phyloP scores from a whole-genome alignment of 2,797 vertebrate species.

The Cyclura pinguis region DNA sequence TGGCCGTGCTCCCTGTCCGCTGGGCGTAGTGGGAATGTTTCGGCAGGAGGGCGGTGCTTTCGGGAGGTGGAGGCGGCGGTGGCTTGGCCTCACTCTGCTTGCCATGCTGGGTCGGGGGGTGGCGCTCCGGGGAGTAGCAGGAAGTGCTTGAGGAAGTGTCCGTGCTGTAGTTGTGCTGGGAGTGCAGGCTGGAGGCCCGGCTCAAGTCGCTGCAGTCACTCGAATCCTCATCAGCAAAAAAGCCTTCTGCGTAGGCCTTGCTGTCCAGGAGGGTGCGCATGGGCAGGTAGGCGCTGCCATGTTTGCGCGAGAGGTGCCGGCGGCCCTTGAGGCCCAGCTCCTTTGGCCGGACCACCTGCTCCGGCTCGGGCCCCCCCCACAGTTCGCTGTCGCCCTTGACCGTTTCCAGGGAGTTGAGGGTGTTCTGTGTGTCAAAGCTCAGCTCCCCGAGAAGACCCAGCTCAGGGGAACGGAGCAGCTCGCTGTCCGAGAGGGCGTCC shows the following conservation, averaged over 20 bases:
- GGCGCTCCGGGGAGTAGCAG: slow-evolving; percentile 89
- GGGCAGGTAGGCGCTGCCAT: slow-evolving; percentile 84
- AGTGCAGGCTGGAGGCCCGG: slow-evolving; percentile 88
- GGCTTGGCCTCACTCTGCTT: slow-evolving; percentile 67
- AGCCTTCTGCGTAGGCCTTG: slow-evolving; percentile 87
- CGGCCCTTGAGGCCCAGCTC: slow-evolving; percentile 88
- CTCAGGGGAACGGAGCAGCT: slow-evolving; percentile 82
- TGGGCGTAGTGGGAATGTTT: slow-evolving; percentile 85
- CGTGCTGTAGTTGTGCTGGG: slow-evolving; percentile 88
- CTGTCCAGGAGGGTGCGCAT: slow-evolving; percentile 85
- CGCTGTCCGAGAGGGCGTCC: slow-evolving; percentile 87
- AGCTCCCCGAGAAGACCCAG: slow-evolving; percentile 39
- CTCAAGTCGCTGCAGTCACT: slow-evolving; percentile 88
- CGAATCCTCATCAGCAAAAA: slow-evolving; percentile 89
- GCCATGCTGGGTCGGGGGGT: background rate
- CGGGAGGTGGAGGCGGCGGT: slow-evolving; percentile 60
- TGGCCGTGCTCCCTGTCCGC: slow-evolving; percentile 89
- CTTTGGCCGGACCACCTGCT: slow-evolving; percentile 91
- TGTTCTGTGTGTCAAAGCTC: slow-evolving; percentile 56
- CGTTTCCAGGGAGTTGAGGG: slow-evolving; percentile 71
- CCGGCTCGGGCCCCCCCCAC: slow-evolving; percentile 73
- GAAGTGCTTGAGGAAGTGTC: slow-evolving; percentile 90
- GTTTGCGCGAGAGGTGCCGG: slow-evolving; percentile 84
- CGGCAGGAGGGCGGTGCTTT: slow-evolving; percentile 78
- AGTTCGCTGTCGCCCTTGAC: slow-evolving; percentile 66